phyloP scores from a whole-genome alignment of 2,797 vertebrate genomes.

The Labeo calbasu region DNA sequence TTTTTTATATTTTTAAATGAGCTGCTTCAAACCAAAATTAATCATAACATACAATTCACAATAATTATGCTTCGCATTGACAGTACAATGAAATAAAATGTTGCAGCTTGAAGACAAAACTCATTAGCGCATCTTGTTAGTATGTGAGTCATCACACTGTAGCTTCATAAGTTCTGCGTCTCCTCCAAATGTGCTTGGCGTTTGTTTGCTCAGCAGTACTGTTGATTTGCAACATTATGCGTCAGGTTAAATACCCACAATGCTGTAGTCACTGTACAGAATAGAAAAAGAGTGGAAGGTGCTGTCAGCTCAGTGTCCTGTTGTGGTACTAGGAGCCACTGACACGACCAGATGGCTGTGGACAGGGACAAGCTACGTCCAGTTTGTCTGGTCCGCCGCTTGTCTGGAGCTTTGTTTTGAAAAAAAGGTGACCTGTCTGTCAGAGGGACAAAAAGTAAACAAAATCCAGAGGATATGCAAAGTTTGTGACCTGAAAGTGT shows the following conservation, averaged over 20 bases:
- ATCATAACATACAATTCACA: background rate
- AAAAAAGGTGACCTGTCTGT: conserved; percentile 53
- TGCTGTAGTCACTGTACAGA: conserved; percentile 4
- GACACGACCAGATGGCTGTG: conserved; percentile 56
- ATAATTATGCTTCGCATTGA: background rate
- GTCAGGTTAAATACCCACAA: conserved; percentile 48
- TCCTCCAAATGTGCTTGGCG: conserved; percentile 30
- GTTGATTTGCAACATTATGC: conserved; percentile 40
- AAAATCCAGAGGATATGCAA: conserved; percentile 20
- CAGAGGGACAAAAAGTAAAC: conserved; percentile 46
- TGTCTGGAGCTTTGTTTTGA: conserved; percentile 14
- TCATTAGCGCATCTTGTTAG: background rate
- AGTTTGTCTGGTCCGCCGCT: conserved; percentile 36
- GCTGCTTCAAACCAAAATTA: background rate
- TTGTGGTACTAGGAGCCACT: conserved; percentile 44
- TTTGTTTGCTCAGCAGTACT: conserved; percentile 24
- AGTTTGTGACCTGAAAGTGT: conserved; percentile 43
- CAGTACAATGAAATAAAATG: background rate
- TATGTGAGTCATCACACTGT: conserved; percentile 11
- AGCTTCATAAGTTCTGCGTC: conserved; percentile 11
- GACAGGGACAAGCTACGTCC: conserved; percentile 49
- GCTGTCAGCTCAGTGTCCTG: conserved; percentile 42
- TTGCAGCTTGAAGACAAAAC: background rate
- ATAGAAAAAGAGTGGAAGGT: conserved; percentile 12
- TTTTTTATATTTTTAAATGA: background rate